Base-by-base conservation (phyloP, 92 coral and sea anemone genomes). In the Parazoanthus atlanticus region DNA sequence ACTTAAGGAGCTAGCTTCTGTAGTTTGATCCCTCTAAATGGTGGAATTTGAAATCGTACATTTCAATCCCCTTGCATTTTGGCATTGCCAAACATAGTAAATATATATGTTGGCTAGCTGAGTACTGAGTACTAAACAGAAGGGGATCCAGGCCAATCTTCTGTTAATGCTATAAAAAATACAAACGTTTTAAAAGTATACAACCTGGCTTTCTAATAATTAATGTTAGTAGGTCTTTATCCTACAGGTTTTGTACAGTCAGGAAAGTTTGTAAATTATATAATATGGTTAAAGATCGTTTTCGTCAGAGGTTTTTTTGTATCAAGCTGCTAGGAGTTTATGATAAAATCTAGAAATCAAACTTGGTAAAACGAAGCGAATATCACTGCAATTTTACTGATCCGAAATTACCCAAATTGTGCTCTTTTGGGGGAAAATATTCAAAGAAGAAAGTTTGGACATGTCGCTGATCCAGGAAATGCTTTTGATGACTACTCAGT, bases 231-330 rank as follows among this genome's bases (percentile, higher is more conserved):
- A 34, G 41, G 65, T 43, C n/a, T 69, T 84, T 84, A 31, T 36
- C 54, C 8, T 52, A 43, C 46, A 84, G 26, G 34, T 84, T 84
- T 71, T 84, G 56, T 84, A 84, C 65, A 49, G 87, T 84, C 74
- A 43, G n/a, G 49, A 75, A 16, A 67, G 17, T 41, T 84, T 46
- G 77, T 47, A 28, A 71, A 64, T 82, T 66, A 33, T 82, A 36
- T 64, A 34, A 25, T 8, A 34, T 31, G 65, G 67, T 84, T 84
- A 70, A 70, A 67, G 30, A 83, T 66, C 26, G 40, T 19, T 84
- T 41, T 84, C 40, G 28, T 84, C 36, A 40, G 19, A 29, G 61
- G 40, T 56, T 80, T 80, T n/a, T 80, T 61, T 61, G n/a, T 61
- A 61, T 61, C 28, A 25, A 61, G 69, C 28, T 61, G 69, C 69